These are phyloP conservation scores for Lasius platythorax DNA, from an alignment of 2,888 invertebrate species.

Conservation along the genomic window DNA sequence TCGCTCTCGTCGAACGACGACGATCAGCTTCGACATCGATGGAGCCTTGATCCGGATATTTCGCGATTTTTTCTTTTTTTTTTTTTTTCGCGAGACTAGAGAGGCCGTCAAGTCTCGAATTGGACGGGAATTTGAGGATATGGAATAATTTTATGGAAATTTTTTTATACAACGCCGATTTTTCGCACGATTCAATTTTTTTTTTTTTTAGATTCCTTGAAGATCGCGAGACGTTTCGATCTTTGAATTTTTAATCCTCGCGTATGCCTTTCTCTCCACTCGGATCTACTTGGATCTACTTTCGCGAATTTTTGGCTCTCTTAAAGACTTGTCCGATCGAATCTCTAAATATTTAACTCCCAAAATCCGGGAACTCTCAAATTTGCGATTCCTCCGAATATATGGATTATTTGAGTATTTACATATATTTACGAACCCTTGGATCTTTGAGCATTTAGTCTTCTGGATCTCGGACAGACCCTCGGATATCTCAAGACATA, in stretches of 20 bases:
- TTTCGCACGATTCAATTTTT: too few species aligned
- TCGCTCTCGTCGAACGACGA: not conserved
- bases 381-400: not conserved
- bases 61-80: not conserved
- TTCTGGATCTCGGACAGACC: not conserved
- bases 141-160: too few species aligned
- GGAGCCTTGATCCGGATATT: not conserved
- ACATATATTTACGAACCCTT: conserved; percentile 5
- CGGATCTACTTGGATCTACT: too few species aligned
- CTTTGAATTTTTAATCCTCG: too few species aligned
- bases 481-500: not conserved
- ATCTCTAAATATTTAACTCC: not conserved
- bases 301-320: too few species aligned
- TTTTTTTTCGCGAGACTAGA: too few species aligned
- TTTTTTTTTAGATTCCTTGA: too few species aligned
- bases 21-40: not conserved
- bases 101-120: not conserved
- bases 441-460: conserved; percentile 1
- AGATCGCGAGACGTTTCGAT: too few species aligned
- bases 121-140: too few species aligned
- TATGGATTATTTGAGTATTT: not conserved
- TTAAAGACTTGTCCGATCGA: too few species aligned
- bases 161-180: too few species aligned
- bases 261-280: too few species aligned
- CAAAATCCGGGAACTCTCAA: not conserved